phyloP scores from a whole-genome alignment of 2,888 invertebrate genomes.

The Trileptium ribeirensis region DNA sequence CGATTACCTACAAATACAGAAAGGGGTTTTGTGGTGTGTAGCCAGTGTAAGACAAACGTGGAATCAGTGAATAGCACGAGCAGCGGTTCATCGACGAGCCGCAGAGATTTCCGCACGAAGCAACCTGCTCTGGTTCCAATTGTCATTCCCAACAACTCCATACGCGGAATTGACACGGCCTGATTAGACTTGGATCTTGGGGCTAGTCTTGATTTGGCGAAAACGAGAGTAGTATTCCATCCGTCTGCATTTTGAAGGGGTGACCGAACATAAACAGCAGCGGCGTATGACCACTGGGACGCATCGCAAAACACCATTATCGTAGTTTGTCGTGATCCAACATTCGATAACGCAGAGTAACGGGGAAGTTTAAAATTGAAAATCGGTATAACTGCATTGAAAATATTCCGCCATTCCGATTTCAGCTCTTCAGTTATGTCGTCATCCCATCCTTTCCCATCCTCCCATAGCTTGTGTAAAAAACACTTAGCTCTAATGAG shows the following conservation, averaged over 20 bases:
- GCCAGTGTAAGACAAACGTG: too few species aligned
- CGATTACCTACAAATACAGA: too few species aligned
- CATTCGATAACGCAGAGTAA: background rate
- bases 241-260: background rate
- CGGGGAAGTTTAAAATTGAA: background rate
- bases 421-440: background rate
- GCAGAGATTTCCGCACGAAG: too few species aligned
- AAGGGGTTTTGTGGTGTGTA: too few species aligned
- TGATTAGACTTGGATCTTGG: too few species aligned
- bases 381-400: background rate
- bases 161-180: too few species aligned
- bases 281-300: background rate
- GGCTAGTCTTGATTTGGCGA: background rate
- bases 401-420: background rate
- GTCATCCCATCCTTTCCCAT: background rate
- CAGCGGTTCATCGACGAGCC: too few species aligned
- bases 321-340: background rate
- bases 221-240: background rate
- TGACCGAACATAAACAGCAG: background rate
- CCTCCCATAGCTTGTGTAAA: background rate
- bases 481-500: too few species aligned
- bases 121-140: too few species aligned
- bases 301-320: background rate
- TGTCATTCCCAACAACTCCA: too few species aligned
- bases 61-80: too few species aligned